A percentile compares a stretch with the other conserved stretches of the same genome.
These are phyloP conservation scores for Scopus umbretta DNA, from an alignment of 2,113 vertebrate species.

Conservation along the genomic window DNA sequence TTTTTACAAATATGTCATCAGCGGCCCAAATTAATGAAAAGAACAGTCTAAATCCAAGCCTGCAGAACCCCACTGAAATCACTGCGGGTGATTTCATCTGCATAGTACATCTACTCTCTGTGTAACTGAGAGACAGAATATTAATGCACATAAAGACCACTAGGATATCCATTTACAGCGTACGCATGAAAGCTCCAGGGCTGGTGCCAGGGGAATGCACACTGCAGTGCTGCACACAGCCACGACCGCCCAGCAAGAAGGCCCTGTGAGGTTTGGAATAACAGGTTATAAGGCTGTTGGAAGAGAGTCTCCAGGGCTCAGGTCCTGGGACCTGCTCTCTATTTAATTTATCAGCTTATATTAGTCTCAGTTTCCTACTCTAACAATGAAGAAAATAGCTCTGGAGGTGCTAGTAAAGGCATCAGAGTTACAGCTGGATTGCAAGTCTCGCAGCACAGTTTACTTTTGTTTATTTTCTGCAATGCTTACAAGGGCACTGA, in stretches of 20 bases:
- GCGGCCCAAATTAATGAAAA: background rate
- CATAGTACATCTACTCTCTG: background rate
- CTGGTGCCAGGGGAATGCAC: background rate
- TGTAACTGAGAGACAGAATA: background rate
- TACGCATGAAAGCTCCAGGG: background rate
- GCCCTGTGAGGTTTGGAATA: background rate
- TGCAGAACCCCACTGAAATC: background rate
- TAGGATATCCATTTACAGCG: background rate
- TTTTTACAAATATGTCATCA: background rate
- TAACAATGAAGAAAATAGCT: background rate
- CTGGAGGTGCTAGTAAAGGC: background rate
- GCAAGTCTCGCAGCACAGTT: background rate
- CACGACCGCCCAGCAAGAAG: accelerated
- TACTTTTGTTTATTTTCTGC: background rate
- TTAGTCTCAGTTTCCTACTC: background rate
- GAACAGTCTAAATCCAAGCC: background rate
- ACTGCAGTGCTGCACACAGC: background rate
- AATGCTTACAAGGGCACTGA: background rate
- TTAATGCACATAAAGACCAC: background rate
- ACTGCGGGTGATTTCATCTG: background rate
- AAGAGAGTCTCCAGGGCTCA: background rate
- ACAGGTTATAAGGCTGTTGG: background rate
- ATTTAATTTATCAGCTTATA: background rate
- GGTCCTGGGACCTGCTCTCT: background rate
- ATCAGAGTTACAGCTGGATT: background rate